These are phyloP conservation scores for Trinectes maculatus DNA, from an alignment of 2,113 vertebrate genomes.

Conservation along the genomic window DNA sequence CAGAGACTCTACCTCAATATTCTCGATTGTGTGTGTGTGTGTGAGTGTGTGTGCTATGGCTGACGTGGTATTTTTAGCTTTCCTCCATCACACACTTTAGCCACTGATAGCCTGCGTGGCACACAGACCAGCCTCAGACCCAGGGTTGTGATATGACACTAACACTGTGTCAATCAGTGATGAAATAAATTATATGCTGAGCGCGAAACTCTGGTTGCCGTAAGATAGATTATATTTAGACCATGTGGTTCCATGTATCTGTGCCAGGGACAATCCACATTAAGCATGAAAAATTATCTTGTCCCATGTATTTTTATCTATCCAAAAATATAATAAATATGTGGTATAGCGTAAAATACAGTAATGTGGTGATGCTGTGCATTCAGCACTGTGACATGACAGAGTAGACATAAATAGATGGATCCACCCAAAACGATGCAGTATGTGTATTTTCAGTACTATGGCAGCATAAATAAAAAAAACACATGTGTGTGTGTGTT, in stretches of 20 bases:
- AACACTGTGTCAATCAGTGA: constrained; percentile 1
- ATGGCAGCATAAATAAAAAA: constrained; percentile 2
- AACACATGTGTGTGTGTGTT: constrained; percentile 1
- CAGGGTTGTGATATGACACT: not conserved
- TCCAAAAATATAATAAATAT: not conserved
- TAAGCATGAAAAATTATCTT: too few relatives aligned
- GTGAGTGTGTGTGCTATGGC: not conserved
- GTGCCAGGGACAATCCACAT: not conserved
- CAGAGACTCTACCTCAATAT: constrained; percentile 52
- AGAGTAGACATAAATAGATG: not conserved
- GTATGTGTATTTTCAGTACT: not conserved
- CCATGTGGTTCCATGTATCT: not conserved
- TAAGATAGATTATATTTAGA: too few relatives aligned
- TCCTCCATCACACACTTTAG: constrained; percentile 31
- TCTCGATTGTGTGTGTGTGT: constrained; percentile 14
- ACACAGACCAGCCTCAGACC: constrained; percentile 12
- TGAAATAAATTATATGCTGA: not conserved
- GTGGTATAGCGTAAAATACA: not conserved
- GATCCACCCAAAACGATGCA: not conserved
- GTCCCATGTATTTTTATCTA: too few relatives aligned
- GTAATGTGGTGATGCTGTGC: too few relatives aligned
- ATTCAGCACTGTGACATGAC: not conserved
- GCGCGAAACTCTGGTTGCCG: not conserved
- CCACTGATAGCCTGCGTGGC: constrained; percentile 34
- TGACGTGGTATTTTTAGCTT: constrained; percentile 51